Percentiles rank a stretch among this genome's conserved stretches.
Evolutionary conservation across 2,888 invertebrate species (phyloP).

Genomic region (Aphodius sticticus): DNA sequence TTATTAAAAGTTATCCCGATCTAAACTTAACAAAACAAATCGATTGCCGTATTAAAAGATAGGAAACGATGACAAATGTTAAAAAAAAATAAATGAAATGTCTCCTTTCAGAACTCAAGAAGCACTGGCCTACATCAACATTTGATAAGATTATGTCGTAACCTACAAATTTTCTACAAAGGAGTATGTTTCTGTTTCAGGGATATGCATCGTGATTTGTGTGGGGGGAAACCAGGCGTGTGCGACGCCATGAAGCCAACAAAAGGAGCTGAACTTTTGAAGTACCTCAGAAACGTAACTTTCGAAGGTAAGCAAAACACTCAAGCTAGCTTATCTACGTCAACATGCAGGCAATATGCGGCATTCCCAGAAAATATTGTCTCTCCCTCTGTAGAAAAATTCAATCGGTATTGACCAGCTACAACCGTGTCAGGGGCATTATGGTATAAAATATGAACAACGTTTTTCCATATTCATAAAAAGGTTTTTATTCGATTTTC

Average conservation of each 20-base stretch:
- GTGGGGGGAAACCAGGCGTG: slow-evolving; percentile 76
- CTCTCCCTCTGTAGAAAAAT: not conserved
- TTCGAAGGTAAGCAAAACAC: slow-evolving; percentile 77
- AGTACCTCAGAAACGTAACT: slow-evolving; percentile 84
- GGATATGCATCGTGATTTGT: slow-evolving; percentile 86
- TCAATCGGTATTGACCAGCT: not conserved
- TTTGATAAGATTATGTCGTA: not conserved
- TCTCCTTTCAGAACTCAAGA: not conserved
- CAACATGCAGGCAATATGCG: not conserved
- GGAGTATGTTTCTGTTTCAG: slow-evolving; percentile 58
- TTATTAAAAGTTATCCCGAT: no score
- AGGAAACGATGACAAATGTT: not conserved
- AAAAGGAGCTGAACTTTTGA: slow-evolving; percentile 84
- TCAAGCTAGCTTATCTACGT: not conserved
- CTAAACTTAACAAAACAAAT: no score
- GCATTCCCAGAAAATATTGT: no score
- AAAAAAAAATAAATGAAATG: not conserved
- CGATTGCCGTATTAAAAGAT: not conserved
- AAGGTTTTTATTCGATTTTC: not conserved
- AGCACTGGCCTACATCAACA: not conserved
- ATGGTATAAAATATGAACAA: not conserved
- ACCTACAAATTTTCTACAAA: not conserved
- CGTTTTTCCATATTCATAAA: not conserved
- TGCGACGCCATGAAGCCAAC: slow-evolving; percentile 92
- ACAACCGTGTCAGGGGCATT: not conserved